Evolutionary conservation across 2,888 invertebrate species (phyloP).

Genomic region (Chrysolina oricalcia): DNA sequence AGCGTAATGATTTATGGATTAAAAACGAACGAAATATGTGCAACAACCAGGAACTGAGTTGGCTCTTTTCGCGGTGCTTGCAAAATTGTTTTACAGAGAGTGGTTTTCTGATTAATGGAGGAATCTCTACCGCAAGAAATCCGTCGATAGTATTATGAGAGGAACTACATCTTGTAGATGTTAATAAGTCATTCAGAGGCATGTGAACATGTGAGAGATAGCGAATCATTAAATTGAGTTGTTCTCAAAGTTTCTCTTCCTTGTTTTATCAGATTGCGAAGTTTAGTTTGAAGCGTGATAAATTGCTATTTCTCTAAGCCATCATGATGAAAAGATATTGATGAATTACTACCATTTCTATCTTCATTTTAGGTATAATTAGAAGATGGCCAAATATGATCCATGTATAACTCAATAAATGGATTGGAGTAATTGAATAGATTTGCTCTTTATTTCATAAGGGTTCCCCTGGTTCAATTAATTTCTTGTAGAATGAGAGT

Average conservation of each 20-base stretch:
- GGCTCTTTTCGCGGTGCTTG: constrained; percentile 20
- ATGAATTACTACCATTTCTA: too few relatives aligned
- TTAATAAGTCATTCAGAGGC: constrained; percentile 11
- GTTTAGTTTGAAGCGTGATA: neutral
- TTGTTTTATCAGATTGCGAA: neutral
- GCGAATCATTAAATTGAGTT: neutral
- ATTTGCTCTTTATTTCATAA: too few relatives aligned
- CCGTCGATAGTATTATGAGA: constrained; percentile 22
- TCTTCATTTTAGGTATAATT: too few relatives aligned
- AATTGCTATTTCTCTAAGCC: neutral
- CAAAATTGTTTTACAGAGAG: constrained; percentile 29
- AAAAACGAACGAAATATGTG: constrained; percentile 1
- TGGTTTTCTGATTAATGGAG: constrained; percentile 28
- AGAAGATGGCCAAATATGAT: too few relatives aligned
- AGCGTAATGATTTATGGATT: constrained; percentile 2
- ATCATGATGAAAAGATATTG: neutral
- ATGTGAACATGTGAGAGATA: constrained; percentile 7
- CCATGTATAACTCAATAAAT: too few relatives aligned
- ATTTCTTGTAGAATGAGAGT: too few relatives aligned
- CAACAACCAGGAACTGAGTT: constrained; percentile 29
- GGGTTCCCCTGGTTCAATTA: too few relatives aligned
- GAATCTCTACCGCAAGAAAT: constrained; percentile 12
- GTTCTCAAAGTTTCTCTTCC: neutral
- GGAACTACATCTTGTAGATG: constrained; percentile 16
- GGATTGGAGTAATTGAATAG: too few relatives aligned